These are phyloP conservation scores for Epinephelus malabaricus DNA, from an alignment of 2,797 vertebrate species.

Conservation along the genomic window DNA sequence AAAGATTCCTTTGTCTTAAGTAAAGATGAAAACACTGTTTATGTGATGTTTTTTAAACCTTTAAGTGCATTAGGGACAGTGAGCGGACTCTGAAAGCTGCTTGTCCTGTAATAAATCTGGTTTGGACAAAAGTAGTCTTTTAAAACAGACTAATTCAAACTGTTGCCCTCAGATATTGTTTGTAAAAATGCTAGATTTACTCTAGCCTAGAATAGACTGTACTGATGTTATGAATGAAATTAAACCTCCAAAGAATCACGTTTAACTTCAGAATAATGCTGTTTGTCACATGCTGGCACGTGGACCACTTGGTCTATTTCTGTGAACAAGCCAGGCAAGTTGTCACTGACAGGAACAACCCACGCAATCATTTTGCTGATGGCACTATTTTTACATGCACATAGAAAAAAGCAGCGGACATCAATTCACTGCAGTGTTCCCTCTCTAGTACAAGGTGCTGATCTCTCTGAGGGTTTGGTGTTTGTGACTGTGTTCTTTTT, in stretches of 20 bases:
- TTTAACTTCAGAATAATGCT: background rate
- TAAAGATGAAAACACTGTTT: background rate
- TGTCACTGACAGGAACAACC: background rate
- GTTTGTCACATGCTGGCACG: background rate
- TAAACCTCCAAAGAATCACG: background rate
- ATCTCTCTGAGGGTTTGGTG: background rate
- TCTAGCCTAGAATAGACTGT: background rate
- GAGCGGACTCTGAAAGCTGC: too few relatives aligned
- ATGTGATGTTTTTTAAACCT: background rate
- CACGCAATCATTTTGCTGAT: background rate
- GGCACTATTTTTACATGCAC: background rate
- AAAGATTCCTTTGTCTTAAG: too few relatives aligned
- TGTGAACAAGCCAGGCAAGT: background rate
- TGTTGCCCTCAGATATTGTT: background rate
- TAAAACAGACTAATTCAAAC: background rate
- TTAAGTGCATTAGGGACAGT: background rate
- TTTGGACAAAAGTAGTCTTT: background rate
- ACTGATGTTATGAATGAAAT: background rate
- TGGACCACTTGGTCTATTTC: background rate
- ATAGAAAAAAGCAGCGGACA: background rate
- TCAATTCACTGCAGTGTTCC: background rate
- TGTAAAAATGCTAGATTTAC: background rate
- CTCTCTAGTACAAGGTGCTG: background rate
- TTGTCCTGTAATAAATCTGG: background rate
- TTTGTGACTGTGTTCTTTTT: conserved; percentile 1